phyloP scores from a whole-genome alignment of 2,797 vertebrate species.

The Gymnothorax javanicus region DNA sequence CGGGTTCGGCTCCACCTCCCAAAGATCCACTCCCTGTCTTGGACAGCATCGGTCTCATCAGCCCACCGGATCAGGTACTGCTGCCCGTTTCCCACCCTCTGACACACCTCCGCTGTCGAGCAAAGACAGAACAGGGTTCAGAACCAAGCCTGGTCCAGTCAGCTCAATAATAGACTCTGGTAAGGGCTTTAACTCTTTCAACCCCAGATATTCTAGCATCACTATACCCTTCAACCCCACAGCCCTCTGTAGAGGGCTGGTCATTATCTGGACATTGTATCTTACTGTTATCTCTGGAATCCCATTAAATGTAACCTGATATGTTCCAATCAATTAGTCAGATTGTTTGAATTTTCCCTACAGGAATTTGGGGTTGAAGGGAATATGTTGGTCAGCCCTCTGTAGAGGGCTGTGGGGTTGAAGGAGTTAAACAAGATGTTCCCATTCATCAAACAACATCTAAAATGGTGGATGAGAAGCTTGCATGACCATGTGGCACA shows the following conservation, averaged over 20 bases:
- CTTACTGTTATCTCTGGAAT: too few relatives aligned
- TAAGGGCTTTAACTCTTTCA: background rate
- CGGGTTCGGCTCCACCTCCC: constrained; percentile 39
- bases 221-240: too few relatives aligned
- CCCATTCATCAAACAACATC: background rate
- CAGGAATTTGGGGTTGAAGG: too few relatives aligned
- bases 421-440: too few relatives aligned
- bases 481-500: background rate
- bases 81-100: constrained; percentile 34
- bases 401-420: too few relatives aligned
- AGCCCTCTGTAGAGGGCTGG: too few relatives aligned
- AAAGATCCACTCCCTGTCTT: constrained; percentile 45
- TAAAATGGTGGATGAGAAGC: background rate
- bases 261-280: too few relatives aligned
- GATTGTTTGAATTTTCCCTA: too few relatives aligned
- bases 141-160: background rate
- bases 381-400: too few relatives aligned
- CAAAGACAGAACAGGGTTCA: constrained; percentile 14
- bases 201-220: too few relatives aligned
- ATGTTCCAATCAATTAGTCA: too few relatives aligned
- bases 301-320: too few relatives aligned
- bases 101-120: constrained; percentile 40
- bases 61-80: constrained; percentile 40
- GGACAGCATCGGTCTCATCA: constrained; percentile 40
- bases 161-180: background rate